Base-by-base conservation (phyloP, 2,888 invertebrate genomes). In the Euzetes globulus region DNA sequence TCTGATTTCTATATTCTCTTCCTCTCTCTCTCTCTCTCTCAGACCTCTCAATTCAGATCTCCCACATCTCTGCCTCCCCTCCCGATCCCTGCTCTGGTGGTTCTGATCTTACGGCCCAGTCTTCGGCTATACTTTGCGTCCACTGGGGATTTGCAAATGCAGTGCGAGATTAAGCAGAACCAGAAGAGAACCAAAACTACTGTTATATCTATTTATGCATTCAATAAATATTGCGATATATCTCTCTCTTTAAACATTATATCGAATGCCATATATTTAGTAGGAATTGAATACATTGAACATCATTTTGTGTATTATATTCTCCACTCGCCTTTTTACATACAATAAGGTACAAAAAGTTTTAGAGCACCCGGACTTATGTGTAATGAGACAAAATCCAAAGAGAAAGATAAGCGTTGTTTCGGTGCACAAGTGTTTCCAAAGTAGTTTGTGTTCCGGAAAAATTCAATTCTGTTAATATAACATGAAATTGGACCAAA, bases 81-180 rank as follows among this genome's bases (percentile, higher is more conserved):
- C 17, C 29, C 60, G 22, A 60, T 60, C n/a, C 60, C 29, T n/a
- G 15, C 60, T 27, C 7, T 22, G 15, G 15, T 19, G 17, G n/a
- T 19, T 58, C 63, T 63, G 33, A 63, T 63, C 63, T 63, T 63
- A 27, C 25, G 33, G 33, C 17, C 63, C 37, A 63, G 33, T 41
- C 41, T 41, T 41, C 13, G 41, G 41, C 41, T 41, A 41, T 41
- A 41, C 9, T 63, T 63, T 33, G 63, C 33, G 68, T 68, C 68
- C 68, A 29, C 41, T 41, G 68, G 27, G 68, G 68, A 68, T 68
- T 68, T 68, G 68, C 68, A 68, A 68, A 68, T 68, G 68, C 68
- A 68, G 37, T 22, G 68, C 68, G 68, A 68, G 68, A 68, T 68
- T 68, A 68, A 68, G 68, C 68, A 68, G 41, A 68, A 68, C 68